Conservation (phyloP, 2,888 invertebrate genomes). For the Blastobasis adustella region DNA sequence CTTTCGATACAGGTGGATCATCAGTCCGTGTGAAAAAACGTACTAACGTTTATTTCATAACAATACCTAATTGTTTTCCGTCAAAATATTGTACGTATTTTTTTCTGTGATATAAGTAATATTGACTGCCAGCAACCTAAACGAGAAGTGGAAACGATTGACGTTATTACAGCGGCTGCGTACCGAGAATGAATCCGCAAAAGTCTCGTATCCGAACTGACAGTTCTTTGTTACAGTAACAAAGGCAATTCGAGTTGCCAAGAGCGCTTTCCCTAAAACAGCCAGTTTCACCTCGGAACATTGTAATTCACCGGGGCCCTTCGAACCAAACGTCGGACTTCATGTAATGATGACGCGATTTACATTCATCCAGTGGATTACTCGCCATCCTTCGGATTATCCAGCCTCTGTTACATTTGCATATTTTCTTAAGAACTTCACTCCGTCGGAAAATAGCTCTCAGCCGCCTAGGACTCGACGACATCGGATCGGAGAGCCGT, state of each 20-base stretch:
- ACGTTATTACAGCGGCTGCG: too few species aligned
- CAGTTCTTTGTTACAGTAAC: constrained; percentile 1
- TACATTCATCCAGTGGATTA: constrained; percentile 48
- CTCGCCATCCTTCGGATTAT: constrained; percentile 10
- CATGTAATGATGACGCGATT: constrained; percentile 46
- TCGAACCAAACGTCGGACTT: constrained; percentile 35
- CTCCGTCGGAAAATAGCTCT: not conserved
- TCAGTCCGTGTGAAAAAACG: too few species aligned
- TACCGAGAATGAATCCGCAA: not conserved
- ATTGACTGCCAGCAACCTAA: not conserved
- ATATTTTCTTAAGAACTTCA: constrained; percentile 1
- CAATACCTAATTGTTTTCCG: not conserved
- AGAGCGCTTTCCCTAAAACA: constrained; percentile 15
- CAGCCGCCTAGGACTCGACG: not conserved
- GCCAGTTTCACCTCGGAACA: constrained; percentile 17
- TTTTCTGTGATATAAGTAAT: not conserved
- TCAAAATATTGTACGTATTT: not conserved
- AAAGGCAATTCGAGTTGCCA: constrained; percentile 5
- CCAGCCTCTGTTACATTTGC: constrained; percentile 17
- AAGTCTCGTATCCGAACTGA: not conserved
- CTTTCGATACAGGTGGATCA: too few species aligned
- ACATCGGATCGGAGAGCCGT: too few species aligned
- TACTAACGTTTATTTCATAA: not conserved
- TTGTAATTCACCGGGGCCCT: constrained; percentile 32
- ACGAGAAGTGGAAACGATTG: not conserved